A percentile compares a stretch with the other conserved stretches of the same genome.
phyloP scores from a whole-genome alignment of 1,140 invertebrate species.

The Lordiphosa clarofinis region DNA sequence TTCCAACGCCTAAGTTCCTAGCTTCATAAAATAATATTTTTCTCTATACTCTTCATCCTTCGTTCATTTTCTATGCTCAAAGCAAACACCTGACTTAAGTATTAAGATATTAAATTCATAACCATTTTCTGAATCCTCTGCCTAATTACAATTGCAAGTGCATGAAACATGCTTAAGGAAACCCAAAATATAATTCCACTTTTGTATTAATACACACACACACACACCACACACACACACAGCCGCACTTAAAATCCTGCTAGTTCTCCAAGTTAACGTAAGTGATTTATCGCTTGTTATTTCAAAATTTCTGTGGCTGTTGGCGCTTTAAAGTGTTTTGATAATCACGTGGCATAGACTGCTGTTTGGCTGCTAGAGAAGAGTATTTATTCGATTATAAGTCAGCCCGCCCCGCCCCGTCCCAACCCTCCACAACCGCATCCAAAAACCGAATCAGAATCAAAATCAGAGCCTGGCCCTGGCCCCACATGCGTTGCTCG shows the following conservation, averaged over 20 bases:
- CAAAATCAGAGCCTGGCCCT: constrained; percentile 6
- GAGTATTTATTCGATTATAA: constrained; percentile 69
- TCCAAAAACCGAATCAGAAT: constrained; percentile 2
- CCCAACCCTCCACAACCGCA: background rate
- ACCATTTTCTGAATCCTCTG: constrained; percentile 9
- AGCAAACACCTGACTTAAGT: no score
- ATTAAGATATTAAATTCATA: constrained; percentile 1
- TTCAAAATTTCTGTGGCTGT: constrained; percentile 24
- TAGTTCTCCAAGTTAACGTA: constrained; percentile 50
- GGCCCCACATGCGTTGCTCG: constrained; percentile 38
- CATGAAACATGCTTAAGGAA: constrained; percentile 33
- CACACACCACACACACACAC: constrained; percentile 10
- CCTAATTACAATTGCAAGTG: constrained; percentile 55
- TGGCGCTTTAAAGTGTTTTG: constrained; percentile 32
- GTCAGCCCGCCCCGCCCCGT: constrained; percentile 8
- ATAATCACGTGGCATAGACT: constrained; percentile 52
- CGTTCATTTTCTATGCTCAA: no score
- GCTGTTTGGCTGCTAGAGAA: constrained; percentile 9
- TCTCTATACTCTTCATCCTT: no score
- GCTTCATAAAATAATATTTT: no score
- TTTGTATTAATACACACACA: constrained; percentile 61
- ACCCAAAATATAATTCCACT: constrained; percentile 62
- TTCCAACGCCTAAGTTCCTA: no score
- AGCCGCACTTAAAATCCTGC: constrained; percentile 13
- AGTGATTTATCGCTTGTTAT: constrained; percentile 58